Evolutionary conservation across 2,888 invertebrate species (phyloP).

Genomic region (Elegia similella): DNA sequence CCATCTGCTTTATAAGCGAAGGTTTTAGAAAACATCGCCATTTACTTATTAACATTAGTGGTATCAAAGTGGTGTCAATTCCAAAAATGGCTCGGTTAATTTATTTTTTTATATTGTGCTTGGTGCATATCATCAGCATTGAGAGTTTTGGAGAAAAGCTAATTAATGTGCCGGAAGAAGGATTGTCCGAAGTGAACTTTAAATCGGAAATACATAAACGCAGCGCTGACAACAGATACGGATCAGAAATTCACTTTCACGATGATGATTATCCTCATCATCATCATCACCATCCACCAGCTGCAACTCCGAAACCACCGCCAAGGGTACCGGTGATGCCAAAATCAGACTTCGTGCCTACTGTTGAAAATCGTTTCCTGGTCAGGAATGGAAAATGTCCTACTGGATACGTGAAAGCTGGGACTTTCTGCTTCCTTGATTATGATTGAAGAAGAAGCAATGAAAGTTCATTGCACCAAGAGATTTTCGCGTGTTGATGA

Average conservation of each 20-base stretch:
- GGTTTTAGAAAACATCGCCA: background rate
- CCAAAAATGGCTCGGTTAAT: background rate
- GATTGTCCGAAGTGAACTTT: background rate
- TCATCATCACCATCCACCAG: background rate
- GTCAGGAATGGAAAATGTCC: conserved; percentile 16
- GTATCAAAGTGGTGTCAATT: background rate
- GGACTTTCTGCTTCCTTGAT: conserved; percentile 19
- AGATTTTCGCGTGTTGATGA: too few species aligned
- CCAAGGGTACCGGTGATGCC: background rate
- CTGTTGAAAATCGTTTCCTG: background rate
- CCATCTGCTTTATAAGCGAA: background rate
- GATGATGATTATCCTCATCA: background rate
- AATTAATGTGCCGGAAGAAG: background rate
- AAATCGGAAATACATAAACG: background rate
- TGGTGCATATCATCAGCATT: background rate
- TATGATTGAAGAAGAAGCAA: background rate
- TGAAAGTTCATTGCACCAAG: too few species aligned
- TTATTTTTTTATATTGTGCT: background rate
- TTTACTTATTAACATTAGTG: background rate
- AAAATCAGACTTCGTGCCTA: conserved; percentile 2
- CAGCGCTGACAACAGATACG: background rate
- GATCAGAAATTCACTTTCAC: background rate
- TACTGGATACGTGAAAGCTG: conserved; percentile 5
- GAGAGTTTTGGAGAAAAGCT: background rate
- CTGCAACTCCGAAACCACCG: background rate